Evolutionary conservation across 2,888 invertebrate species (phyloP).

Genomic region (Amphiduros pacificus): DNA sequence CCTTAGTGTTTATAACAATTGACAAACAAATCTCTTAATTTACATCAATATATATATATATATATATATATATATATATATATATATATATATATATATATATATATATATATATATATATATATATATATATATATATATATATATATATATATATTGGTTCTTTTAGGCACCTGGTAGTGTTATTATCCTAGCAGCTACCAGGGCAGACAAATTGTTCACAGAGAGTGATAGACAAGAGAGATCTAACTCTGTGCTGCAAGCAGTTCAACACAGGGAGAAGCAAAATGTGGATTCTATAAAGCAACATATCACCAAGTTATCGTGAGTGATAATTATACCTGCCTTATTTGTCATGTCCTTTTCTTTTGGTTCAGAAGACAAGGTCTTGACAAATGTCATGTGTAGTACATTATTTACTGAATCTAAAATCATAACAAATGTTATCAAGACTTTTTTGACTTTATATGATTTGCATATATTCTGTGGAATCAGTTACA

Average conservation of each 20-base stretch:
- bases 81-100: background rate
- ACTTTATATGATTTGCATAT: no score
- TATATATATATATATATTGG: background rate
- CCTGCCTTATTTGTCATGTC: no score
- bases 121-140: background rate
- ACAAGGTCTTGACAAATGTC: no score
- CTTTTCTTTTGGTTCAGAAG: no score
- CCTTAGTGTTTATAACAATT: no score
- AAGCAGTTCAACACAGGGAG: background rate
- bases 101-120: background rate
- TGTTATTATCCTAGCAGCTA: constrained; percentile 21
- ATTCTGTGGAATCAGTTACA: no score
- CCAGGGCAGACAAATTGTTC: constrained; percentile 10
- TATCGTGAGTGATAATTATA: background rate
- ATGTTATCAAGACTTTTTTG: no score
- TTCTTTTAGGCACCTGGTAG: constrained; percentile 18
- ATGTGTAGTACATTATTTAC: no score
- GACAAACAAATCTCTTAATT: background rate
- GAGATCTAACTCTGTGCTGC: background rate
- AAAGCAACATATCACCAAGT: constrained; percentile 6
- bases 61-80: background rate
- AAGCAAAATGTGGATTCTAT: background rate
- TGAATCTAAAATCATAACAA: no score
- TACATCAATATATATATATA: background rate
- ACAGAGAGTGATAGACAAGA: background rate